Percentiles rank a stretch among this genome's conserved stretches.
phyloP scores from a whole-genome alignment of 2,113 vertebrate genomes.

The Trematocara nigrifrons region DNA sequence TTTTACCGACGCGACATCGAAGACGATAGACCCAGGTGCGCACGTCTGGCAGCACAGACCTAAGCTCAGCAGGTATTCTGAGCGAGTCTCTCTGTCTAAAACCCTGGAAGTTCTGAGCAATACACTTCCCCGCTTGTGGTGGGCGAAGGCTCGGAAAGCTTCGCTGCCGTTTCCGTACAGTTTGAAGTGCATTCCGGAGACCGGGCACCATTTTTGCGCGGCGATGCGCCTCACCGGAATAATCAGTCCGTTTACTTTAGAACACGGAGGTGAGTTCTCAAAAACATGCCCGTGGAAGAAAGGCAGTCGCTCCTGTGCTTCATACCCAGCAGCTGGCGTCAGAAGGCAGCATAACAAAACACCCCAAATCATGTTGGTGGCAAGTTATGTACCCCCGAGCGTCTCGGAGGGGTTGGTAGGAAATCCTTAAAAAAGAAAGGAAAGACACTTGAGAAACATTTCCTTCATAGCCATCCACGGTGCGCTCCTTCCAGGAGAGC shows the following conservation, averaged over 20 bases:
- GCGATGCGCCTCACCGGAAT: constrained; percentile 77
- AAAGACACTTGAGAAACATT: constrained; percentile 18
- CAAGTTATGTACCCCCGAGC: constrained; percentile 46
- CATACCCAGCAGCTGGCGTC: constrained; percentile 53
- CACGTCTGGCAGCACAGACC: constrained; percentile 75
- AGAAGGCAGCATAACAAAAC: constrained; percentile 63
- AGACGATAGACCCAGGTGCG: constrained; percentile 27
- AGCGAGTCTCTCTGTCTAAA: constrained; percentile 78
- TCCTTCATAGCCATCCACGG: constrained; percentile 28
- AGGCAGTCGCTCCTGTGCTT: constrained; percentile 56
- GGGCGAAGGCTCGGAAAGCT: constrained; percentile 77
- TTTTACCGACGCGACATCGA: constrained; percentile 72
- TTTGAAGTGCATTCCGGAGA: constrained; percentile 72
- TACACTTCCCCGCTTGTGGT: constrained; percentile 77
- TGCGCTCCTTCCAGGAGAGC: constrained; percentile 1
- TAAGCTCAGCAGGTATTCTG: constrained; percentile 73
- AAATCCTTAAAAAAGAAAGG: constrained; percentile 28
- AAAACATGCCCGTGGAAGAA: constrained; percentile 80
- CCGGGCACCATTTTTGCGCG: constrained; percentile 78
- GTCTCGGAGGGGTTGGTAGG: background rate
- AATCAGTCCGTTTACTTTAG: constrained; percentile 79
- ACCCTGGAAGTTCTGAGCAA: constrained; percentile 74
- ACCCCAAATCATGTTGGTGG: constrained; percentile 68
- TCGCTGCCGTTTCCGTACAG: constrained; percentile 76
- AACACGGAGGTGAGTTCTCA: constrained; percentile 81